Evolutionary conservation across 2,888 invertebrate genomes (phyloP).

Genomic region (Ischnus inquisitorius): DNA sequence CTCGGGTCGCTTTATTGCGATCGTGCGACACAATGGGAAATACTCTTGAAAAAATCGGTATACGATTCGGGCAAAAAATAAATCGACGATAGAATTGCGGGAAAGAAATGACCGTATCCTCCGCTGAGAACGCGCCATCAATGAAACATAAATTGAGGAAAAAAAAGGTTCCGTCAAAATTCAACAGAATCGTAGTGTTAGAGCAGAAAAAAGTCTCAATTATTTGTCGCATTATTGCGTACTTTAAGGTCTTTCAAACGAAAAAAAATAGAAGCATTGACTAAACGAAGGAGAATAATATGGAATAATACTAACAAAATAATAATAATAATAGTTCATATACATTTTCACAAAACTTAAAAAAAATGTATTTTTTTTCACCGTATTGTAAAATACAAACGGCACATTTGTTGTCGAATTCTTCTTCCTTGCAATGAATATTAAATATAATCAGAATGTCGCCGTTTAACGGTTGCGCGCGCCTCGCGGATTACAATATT

Average conservation of each 20-base stretch:
- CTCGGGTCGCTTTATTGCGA: background rate
- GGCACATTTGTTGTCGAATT: conserved; percentile 10
- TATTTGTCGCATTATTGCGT: background rate
- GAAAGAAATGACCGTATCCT: conserved; percentile 8
- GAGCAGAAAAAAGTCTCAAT: no score
- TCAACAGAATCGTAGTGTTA: no score
- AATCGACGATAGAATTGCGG: background rate
- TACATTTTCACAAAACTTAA: no score
- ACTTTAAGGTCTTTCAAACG: background rate
- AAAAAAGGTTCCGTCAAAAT: background rate
- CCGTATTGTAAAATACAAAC: no score
- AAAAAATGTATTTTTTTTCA: no score
- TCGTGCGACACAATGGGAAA: conserved; percentile 12
- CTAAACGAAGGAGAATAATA: no score
- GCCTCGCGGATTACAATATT: conserved; percentile 14
- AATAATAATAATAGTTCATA: no score
- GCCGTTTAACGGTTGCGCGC: conserved; percentile 8
- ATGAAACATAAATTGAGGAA: background rate
- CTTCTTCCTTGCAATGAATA: conserved; percentile 2
- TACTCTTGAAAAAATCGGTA: conserved; percentile 14
- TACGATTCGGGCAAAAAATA: conserved; percentile 23
- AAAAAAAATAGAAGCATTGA: no score
- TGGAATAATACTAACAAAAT: no score
- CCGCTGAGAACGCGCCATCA: background rate
- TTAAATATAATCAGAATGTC: conserved; percentile 2